A percentile compares a stretch with the other conserved stretches of the same genome.
Evolutionary conservation across 1,140 invertebrate species (phyloP).

Genomic region (Ruditapes philippinarum): DNA sequence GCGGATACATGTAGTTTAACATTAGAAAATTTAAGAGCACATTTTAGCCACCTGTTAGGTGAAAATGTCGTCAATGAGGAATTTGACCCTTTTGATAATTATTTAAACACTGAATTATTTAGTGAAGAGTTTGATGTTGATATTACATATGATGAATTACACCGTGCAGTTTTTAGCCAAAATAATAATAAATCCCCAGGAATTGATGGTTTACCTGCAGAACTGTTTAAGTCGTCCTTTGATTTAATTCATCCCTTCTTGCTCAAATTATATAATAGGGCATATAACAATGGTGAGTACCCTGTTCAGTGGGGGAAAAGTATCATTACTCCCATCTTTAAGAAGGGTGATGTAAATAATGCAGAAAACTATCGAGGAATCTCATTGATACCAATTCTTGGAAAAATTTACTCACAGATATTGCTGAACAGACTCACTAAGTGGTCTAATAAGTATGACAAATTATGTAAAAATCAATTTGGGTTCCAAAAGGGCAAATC

Average conservation of each 20-base stretch:
- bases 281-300: neutral
- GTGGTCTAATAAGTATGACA: slow-evolving; percentile 21
- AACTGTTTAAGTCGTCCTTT: slow-evolving; percentile 36
- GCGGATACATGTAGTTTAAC: neutral
- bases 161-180: neutral
- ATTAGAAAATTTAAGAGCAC: neutral
- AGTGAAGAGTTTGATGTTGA: slow-evolving; percentile 16
- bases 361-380: slow-evolving; percentile 23
- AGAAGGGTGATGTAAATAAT: neutral
- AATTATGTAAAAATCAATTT: neutral
- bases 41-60: neutral
- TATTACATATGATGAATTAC: neutral
- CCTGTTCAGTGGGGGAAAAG: neutral
- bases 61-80: neutral
- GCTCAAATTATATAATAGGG: slow-evolving; percentile 13
- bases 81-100: neutral
- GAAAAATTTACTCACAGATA: slow-evolving; percentile 36
- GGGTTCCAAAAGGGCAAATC: slow-evolving; percentile 20
- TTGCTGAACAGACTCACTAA: slow-evolving; percentile 18
- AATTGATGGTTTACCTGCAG: neutral
- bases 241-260: slow-evolving; percentile 1
- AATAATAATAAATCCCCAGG: slow-evolving; percentile 24
- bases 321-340: slow-evolving; percentile 21
- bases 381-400: slow-evolving; percentile 1
- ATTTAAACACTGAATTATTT: neutral